Base-by-base conservation (phyloP, 2,113 vertebrate genomes). In the Madoqua kirkii region DNA sequence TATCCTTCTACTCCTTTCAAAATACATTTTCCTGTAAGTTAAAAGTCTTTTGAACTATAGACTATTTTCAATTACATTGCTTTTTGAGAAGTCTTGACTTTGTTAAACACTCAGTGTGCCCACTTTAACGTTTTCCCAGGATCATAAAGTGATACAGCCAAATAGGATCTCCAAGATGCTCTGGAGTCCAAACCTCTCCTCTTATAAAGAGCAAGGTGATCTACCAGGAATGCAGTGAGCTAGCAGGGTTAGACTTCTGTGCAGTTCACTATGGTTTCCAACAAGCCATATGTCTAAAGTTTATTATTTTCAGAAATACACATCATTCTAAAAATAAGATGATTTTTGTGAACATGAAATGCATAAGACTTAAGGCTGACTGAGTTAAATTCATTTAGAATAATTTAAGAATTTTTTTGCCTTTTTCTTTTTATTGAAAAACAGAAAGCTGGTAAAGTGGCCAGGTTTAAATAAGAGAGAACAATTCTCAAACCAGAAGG, bases 1-100 rank as follows among this genome's bases (percentile, higher is more conserved):
- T 79, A 97, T 40, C 55, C 29, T 85, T 90, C 10, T 52, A 31
- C 6, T 96, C 29, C 92, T 97, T 97, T 95, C 59, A 92, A 96
- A 93, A 90, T 48, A 36, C 23, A 90, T 67, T 91, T 81, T 93
- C n/a, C 11, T 16, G 4, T 33, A 89, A 89, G 60, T 55, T 62
- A 59, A 96, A 97, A 87, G 74, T 90, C 17, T 54, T 3, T 40
- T 3, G 40, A 60, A 33, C 88, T 89, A 12, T 15, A 76, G 36
- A 76, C 71, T 76, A 52, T 52, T 81, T 50, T 81, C 78, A 94
- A 91, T 83, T 91, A 59, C 86, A 97, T 81, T n/a, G 60, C 43
- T 95, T 87, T 94, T 78, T 94, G 17, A 83, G 93, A 96, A 88
- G 14, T 52, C 48, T 5, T 55, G 50, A 94, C 89, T 97, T 86